Conservation (phyloP, 2,888 invertebrate species). For the Stratiomys singularior region DNA sequence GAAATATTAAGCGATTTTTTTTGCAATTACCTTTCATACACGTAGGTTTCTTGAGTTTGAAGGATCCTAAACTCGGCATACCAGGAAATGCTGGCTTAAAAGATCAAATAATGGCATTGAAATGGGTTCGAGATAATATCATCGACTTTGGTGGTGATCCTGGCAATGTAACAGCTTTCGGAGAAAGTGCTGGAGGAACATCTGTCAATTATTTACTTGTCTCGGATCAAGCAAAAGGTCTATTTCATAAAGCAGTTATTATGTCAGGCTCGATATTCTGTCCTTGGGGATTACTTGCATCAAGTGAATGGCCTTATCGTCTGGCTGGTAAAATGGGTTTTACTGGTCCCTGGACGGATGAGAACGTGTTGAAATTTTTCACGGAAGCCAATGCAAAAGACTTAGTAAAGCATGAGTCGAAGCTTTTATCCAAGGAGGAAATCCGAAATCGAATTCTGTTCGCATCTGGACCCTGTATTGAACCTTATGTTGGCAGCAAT, state of each 20-base stretch:
- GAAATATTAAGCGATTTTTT: neutral
- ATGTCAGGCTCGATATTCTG: slow-evolving; percentile 62
- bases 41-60: slow-evolving; percentile 66
- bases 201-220: slow-evolving; percentile 67
- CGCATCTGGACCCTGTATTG: slow-evolving; percentile 61
- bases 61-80: slow-evolving; percentile 65
- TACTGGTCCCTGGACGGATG: slow-evolving; percentile 60
- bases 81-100: slow-evolving; percentile 69
- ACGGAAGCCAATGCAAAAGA: slow-evolving; percentile 59
- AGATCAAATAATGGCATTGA: slow-evolving; percentile 67
- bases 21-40: neutral
- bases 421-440: slow-evolving; percentile 61
- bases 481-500: slow-evolving; percentile 60
- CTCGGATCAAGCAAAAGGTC: slow-evolving; percentile 65
- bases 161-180: slow-evolving; percentile 67
- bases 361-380: slow-evolving; percentile 61
- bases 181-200: slow-evolving; percentile 68
- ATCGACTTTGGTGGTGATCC: slow-evolving; percentile 67
- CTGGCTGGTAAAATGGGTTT: slow-evolving; percentile 63
- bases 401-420: slow-evolving; percentile 61
- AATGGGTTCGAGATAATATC: slow-evolving; percentile 68
- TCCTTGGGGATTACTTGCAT: slow-evolving; percentile 61
- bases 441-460: slow-evolving; percentile 59
- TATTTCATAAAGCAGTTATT: slow-evolving; percentile 63
- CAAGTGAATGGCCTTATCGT: slow-evolving; percentile 59